These are phyloP conservation scores for Drosophila sproati DNA, from an alignment of 1,140 invertebrate species.

Conservation along the genomic window DNA sequence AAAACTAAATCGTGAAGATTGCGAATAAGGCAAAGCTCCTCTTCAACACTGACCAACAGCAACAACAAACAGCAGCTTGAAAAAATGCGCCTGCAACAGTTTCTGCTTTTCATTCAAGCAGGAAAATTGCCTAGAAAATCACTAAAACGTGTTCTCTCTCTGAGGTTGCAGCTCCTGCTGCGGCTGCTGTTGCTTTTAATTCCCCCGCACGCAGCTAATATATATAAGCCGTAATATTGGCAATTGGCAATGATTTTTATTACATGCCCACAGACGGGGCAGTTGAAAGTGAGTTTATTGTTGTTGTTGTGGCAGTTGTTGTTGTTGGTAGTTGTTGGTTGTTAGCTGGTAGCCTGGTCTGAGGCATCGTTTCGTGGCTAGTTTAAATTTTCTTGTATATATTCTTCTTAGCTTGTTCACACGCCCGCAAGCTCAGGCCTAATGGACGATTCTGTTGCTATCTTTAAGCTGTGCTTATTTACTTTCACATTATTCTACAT, in stretches of 20 bases:
- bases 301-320: conserved; percentile 26
- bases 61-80: too few species aligned
- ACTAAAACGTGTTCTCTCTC: conserved; percentile 77
- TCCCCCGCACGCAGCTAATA: conserved; percentile 71
- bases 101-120: conserved; percentile 64
- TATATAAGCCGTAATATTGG: conserved; percentile 80
- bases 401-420: conserved; percentile 47
- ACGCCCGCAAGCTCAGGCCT: conserved; percentile 56
- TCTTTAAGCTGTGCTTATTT: conserved; percentile 8
- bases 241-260: conserved; percentile 83
- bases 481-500: conserved; percentile 13
- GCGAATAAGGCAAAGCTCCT: conserved; percentile 68
- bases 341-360: conserved; percentile 43
- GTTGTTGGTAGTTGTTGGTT: conserved; percentile 18
- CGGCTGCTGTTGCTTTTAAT: conserved; percentile 50
- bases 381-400: conserved; percentile 32
- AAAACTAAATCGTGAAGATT: conserved; percentile 74
- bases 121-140: conserved; percentile 84
- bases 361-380: conserved; percentile 26
- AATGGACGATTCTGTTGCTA: conserved; percentile 13
- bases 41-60: conserved; percentile 49
- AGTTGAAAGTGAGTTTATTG: conserved; percentile 69
- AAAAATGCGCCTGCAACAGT: neutral
- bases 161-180: conserved; percentile 13
- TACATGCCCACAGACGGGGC: conserved; percentile 48